Conservation (phyloP, 2,797 vertebrate genomes). For the Oryzias sinensis region DNA sequence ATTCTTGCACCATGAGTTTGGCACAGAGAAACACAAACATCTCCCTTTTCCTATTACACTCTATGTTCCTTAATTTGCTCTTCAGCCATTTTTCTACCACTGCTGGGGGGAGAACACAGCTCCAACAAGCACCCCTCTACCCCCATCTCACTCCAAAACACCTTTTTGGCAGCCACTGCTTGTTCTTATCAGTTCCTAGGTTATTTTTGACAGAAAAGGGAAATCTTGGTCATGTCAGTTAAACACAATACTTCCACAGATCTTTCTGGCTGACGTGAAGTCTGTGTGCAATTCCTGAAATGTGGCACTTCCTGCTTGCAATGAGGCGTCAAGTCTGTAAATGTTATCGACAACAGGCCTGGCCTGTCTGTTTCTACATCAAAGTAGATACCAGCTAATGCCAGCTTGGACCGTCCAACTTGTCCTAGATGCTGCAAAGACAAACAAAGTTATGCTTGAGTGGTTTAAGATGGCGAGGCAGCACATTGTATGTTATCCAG, state of each 20-base stretch:
- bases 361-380: background rate
- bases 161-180: constrained; percentile 31
- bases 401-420: background rate
- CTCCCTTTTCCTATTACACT: constrained; percentile 42
- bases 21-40: constrained; percentile 16
- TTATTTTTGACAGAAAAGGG: constrained; percentile 6
- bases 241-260: constrained; percentile 1
- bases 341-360: constrained; percentile 18
- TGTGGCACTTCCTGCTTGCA: constrained; percentile 7
- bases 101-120: constrained; percentile 24
- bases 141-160: constrained; percentile 11
- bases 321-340: constrained; percentile 9
- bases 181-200: constrained; percentile 31
- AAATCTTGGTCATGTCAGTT: background rate
- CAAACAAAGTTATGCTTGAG: constrained; percentile 14
- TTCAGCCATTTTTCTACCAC: constrained; percentile 31
- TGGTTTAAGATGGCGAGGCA: constrained; percentile 4
- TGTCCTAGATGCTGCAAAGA: constrained; percentile 4
- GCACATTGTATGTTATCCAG: background rate
- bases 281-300: constrained; percentile 3
- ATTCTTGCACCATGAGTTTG: constrained; percentile 29
- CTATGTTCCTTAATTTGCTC: constrained; percentile 42
- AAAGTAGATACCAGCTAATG: constrained; percentile 20
- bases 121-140: constrained; percentile 28
- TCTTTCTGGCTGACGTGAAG: no score